Evolutionary conservation across 2,797 vertebrate genomes (phyloP).

Genomic region (Gastrophryne carolinensis): DNA sequence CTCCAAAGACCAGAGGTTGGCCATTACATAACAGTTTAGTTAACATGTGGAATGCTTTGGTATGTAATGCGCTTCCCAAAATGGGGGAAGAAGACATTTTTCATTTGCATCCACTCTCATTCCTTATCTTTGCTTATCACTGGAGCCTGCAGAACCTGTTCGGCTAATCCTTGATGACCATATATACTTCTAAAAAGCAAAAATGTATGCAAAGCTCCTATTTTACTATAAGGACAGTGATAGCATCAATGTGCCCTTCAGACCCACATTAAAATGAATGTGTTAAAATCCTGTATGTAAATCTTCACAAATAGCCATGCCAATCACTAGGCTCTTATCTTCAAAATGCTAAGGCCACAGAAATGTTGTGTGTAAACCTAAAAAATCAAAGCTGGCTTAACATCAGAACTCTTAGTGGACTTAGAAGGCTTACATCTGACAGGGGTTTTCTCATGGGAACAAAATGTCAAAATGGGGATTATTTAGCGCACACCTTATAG

Average conservation of each 20-base stretch:
- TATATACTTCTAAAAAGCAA: conserved; percentile 3
- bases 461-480: neutral
- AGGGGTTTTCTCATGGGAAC: conserved; percentile 11
- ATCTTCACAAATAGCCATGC: conserved; percentile 8
- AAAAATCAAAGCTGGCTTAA: conserved; percentile 10
- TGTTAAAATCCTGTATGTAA: conserved; percentile 28
- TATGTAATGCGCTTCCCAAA: too few relatives aligned
- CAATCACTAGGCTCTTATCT: neutral
- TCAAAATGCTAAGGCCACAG: conserved; percentile 5
- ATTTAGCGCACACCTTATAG: too few relatives aligned
- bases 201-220: conserved; percentile 14
- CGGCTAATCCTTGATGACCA: conserved; percentile 2
- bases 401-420: neutral
- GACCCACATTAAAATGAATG: conserved; percentile 9
- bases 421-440: neutral
- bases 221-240: conserved; percentile 16
- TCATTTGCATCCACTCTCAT: neutral
- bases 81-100: neutral
- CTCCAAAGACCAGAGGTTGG: too few relatives aligned
- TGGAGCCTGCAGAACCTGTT: neutral
- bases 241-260: conserved; percentile 33
- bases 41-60: too few relatives aligned
- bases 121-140: neutral
- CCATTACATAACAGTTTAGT: too few relatives aligned
- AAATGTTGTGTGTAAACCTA: conserved; percentile 9